These are phyloP conservation scores for Antheraea mylitta DNA, from an alignment of 1,140 invertebrate species.

Conservation along the genomic window DNA sequence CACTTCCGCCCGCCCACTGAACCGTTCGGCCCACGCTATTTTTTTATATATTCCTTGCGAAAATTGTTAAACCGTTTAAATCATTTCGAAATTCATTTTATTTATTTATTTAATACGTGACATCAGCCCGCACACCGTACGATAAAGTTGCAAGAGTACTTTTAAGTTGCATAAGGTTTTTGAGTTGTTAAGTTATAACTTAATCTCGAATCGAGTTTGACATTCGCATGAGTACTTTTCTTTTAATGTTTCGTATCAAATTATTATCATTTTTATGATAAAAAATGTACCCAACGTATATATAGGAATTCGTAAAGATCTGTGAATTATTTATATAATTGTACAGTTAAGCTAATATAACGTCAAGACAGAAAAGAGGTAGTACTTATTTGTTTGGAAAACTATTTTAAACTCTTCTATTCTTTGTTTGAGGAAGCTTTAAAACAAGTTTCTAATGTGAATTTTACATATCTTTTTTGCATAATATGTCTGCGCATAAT, in stretches of 20 bases:
- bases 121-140: background rate
- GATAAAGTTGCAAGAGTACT: background rate
- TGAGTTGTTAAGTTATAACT: background rate
- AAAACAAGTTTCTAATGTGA: background rate
- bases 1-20: constrained; percentile 76
- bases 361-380: too few species aligned
- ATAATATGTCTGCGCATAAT: background rate
- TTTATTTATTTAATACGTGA: constrained; percentile 1
- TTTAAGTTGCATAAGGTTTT: background rate
- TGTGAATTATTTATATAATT: too few species aligned
- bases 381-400: too few species aligned
- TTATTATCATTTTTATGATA: too few species aligned
- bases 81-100: constrained; percentile 22
- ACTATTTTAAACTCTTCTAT: background rate
- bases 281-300: too few species aligned
- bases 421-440: background rate
- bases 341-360: too few species aligned
- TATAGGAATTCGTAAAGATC: too few species aligned
- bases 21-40: constrained; percentile 56
- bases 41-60: constrained; percentile 59
- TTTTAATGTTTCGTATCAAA: background rate
- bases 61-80: constrained; percentile 46
- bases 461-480: background rate
- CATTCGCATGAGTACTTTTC: background rate
- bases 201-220: background rate